Percentiles rank a stretch among this genome's conserved stretches.
Evolutionary conservation across 2,888 invertebrate genomes (phyloP).

Genomic region (Cephus pygmeus): DNA sequence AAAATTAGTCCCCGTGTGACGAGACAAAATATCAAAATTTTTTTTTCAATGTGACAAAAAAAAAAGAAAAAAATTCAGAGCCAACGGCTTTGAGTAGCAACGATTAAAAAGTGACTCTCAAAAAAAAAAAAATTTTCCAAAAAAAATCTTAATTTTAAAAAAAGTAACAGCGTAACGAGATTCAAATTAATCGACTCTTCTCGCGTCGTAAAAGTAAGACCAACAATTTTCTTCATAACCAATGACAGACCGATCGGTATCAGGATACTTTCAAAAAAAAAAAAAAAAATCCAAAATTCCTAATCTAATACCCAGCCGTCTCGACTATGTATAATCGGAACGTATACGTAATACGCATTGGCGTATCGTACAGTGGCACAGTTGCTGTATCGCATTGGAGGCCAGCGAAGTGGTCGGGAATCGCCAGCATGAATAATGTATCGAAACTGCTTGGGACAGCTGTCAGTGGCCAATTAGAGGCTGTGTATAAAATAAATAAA

Average conservation of each 20-base stretch:
- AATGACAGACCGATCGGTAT: neutral
- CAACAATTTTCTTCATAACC: neutral
- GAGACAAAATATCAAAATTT: neutral
- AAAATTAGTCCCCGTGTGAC: neutral
- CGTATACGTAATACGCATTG: neutral
- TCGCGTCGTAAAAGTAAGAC: neutral
- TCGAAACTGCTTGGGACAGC: conserved; percentile 33
- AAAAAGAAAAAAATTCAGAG: too few relatives aligned
- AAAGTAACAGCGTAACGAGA: neutral
- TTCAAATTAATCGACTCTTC: neutral
- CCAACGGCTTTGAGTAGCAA: too few relatives aligned
- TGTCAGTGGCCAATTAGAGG: conserved; percentile 52
- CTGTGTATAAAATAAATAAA: conserved; percentile 48
- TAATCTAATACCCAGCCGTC: neutral
- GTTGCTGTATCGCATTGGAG: neutral
- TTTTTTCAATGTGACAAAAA: neutral
- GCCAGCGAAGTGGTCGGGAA: conserved; percentile 21
- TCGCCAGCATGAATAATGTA: conserved; percentile 43
- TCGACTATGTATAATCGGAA: neutral
- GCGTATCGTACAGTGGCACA: neutral
- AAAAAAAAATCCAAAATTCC: neutral
- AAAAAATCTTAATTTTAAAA: neutral
- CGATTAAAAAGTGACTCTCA: neutral
- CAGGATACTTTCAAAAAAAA: neutral
- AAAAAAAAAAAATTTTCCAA: too few relatives aligned